A percentile compares a stretch with the other conserved stretches of the same genome.
Conservation (phyloP, 2,888 invertebrate species). For the Tetranychus truncatus region DNA sequence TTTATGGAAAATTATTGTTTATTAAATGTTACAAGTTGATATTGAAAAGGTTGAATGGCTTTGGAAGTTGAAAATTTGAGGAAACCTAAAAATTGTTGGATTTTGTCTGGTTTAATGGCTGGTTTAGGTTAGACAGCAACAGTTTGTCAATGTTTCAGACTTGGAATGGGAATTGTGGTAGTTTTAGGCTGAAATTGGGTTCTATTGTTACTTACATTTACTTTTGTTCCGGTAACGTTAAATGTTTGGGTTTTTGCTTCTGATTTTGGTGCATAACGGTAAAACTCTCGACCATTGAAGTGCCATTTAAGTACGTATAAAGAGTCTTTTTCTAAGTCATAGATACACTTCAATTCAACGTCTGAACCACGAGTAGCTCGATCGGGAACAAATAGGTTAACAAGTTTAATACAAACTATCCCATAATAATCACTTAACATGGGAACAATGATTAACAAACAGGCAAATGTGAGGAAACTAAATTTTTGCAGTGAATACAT, state of each 20-base stretch:
- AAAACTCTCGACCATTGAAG: conserved; percentile 17
- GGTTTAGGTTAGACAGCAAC: not conserved
- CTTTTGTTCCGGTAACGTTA: conserved; percentile 14
- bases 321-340: conserved; percentile 13
- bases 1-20: too few species aligned
- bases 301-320: conserved; percentile 15
- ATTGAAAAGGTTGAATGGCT: too few species aligned
- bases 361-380: conserved; percentile 14
- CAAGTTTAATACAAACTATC: conserved; percentile 9
- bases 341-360: conserved; percentile 15
- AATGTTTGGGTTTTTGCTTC: conserved; percentile 11
- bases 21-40: too few species aligned
- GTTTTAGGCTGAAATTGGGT: too few species aligned
- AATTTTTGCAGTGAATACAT: not conserved
- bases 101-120: not conserved
- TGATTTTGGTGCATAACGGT: conserved; percentile 13
- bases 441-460: not conserved
- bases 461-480: not conserved
- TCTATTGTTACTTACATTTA: conserved; percentile 14
- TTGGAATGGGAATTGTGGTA: not conserved
- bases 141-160: not conserved
- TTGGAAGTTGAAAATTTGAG: not conserved
- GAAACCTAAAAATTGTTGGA: too few species aligned
- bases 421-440: not conserved
- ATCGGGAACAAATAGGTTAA: conserved; percentile 14